Conservation (phyloP, 2,888 invertebrate genomes). For the Blastobasis lacticolella region DNA sequence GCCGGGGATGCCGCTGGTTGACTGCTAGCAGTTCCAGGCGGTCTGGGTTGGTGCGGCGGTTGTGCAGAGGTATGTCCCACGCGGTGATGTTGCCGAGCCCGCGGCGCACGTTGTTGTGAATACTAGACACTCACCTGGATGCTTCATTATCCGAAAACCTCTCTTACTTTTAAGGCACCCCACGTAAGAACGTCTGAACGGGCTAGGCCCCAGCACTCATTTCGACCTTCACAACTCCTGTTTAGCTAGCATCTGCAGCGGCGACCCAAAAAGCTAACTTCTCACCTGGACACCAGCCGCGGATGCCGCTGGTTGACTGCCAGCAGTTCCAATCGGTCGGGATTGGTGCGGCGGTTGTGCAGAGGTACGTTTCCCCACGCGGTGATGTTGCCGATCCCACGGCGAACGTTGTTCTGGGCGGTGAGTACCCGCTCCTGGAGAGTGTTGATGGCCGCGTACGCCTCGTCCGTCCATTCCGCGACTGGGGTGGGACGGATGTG, state of each 20-base stretch:
- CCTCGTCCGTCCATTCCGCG: slow-evolving; percentile 79
- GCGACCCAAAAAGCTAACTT: not conserved
- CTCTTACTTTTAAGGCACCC: too few species aligned
- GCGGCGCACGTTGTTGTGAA: slow-evolving; percentile 68
- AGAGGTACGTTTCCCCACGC: slow-evolving; percentile 84
- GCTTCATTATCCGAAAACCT: too few species aligned
- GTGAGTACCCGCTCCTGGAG: slow-evolving; percentile 80
- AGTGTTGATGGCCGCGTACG: slow-evolving; percentile 79
- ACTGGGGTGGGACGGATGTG: slow-evolving; percentile 41
- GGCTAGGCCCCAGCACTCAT: too few species aligned
- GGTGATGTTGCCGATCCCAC: slow-evolving; percentile 72
- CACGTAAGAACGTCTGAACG: too few species aligned
- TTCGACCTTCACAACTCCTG: too few species aligned
- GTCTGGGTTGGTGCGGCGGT: slow-evolving; percentile 73
- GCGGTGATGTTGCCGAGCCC: slow-evolving; percentile 73
- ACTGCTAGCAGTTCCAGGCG: slow-evolving; percentile 70
- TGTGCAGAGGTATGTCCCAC: slow-evolving; percentile 85
- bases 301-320: slow-evolving; percentile 71
- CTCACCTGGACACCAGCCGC: slow-evolving; percentile 66
- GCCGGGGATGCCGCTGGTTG: slow-evolving; percentile 68
- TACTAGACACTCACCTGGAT: too few species aligned
- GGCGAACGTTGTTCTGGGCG: slow-evolving; percentile 79
- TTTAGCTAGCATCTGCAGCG: too few species aligned
- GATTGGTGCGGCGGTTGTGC: slow-evolving; percentile 78
- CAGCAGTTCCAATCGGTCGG: slow-evolving; percentile 64